phyloP scores from a whole-genome alignment of 2,797 vertebrate genomes.

The Australoheros facetus region DNA sequence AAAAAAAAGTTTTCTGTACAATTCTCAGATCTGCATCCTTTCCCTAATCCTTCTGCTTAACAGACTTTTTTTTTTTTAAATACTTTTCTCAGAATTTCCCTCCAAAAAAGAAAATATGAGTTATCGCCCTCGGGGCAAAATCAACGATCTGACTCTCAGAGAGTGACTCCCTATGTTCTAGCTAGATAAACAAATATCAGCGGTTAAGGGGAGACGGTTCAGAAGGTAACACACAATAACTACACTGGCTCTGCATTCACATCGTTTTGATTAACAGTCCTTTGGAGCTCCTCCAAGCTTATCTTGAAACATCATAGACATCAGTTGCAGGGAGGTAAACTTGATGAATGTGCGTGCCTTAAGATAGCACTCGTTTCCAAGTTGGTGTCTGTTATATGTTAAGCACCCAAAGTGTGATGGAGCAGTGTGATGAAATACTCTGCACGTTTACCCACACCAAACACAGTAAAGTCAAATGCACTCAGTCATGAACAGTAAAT shows the following conservation, averaged over 20 bases:
- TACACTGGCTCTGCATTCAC: conserved; percentile 46
- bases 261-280: conserved; percentile 70
- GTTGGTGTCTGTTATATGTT: conserved; percentile 63
- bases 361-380: conserved; percentile 59
- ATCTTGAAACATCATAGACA: conserved; percentile 69
- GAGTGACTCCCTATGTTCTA: conserved; percentile 68
- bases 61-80: conserved; percentile 13
- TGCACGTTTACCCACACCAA: conserved; percentile 62
- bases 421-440: conserved; percentile 55
- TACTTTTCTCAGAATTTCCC: conserved; percentile 54
- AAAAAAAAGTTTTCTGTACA: conserved; percentile 20
- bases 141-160: conserved; percentile 73
- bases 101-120: conserved; percentile 69
- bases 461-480: conserved; percentile 63
- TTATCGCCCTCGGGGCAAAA: conserved; percentile 75
- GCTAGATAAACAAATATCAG: conserved; percentile 67
- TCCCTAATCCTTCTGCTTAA: conserved; percentile 18
- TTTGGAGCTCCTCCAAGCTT: conserved; percentile 69
- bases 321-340: conserved; percentile 70
- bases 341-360: conserved; percentile 66
- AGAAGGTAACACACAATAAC: conserved; percentile 63
- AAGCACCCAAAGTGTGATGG: conserved; percentile 58
- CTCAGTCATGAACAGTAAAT: conserved; percentile 59
- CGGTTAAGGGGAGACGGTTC: conserved; percentile 58
- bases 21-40: conserved; percentile 38